Percentiles rank a stretch among this genome's conserved stretches.
Evolutionary conservation across 30 jellyfish, hydroid and myxozoan species (phyloP).

Genomic region (Turritopsis rubra): DNA sequence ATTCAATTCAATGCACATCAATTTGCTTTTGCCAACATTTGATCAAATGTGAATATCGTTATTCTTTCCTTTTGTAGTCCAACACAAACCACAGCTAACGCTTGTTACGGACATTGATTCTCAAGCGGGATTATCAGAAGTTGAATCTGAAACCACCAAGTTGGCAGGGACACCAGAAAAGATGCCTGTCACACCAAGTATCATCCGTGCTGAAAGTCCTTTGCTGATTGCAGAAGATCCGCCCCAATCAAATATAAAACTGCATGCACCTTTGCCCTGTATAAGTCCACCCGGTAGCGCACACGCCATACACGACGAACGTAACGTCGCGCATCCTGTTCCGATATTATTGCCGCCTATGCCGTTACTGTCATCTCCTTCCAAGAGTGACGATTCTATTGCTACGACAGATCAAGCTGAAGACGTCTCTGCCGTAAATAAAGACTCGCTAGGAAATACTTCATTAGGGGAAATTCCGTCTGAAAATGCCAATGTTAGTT

Average conservation of each 20-base stretch:
- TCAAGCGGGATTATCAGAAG: slow-evolving; percentile 1
- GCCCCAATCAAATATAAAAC: slow-evolving; percentile 17
- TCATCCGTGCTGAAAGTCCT: slow-evolving; percentile 38
- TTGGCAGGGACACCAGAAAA: slow-evolving; percentile 10
- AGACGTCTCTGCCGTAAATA: neutral
- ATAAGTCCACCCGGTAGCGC: slow-evolving; percentile 45
- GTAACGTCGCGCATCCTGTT: slow-evolving; percentile 24
- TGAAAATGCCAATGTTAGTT: neutral
- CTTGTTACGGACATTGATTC: slow-evolving; percentile 2
- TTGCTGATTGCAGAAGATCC: slow-evolving; percentile 25
- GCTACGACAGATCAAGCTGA: neutral
- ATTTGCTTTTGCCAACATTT: too few relatives aligned
- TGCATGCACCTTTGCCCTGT: slow-evolving; percentile 27
- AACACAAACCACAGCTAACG: neutral
- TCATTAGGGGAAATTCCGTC: neutral
- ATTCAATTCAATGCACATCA: too few relatives aligned
- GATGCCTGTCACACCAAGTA: slow-evolving; percentile 20
- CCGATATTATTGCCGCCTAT: slow-evolving; percentile 32
- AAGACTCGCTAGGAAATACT: neutral
- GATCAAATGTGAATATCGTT: neutral
- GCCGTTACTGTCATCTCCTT: slow-evolving; percentile 2
- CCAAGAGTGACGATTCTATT: neutral
- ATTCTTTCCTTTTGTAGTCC: neutral
- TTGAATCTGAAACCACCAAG: neutral
- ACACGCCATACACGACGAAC: slow-evolving; percentile 28